Evolutionary conservation across 2,888 invertebrate species (phyloP).

Genomic region (Melipona beecheii): DNA sequence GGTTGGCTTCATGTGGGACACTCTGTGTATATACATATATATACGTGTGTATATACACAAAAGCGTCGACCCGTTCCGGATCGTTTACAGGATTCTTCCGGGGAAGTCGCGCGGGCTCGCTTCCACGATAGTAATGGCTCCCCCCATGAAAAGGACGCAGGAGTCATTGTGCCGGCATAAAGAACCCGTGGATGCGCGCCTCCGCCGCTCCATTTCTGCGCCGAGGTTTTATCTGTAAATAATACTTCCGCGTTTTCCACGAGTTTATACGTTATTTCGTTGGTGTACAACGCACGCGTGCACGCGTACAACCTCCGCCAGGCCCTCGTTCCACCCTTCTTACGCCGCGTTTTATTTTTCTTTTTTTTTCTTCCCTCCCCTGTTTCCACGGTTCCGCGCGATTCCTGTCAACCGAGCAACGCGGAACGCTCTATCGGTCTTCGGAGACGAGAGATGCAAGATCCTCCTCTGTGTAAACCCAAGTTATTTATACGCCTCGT

Average conservation of each 20-base stretch:
- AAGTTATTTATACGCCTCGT: conserved; percentile 46
- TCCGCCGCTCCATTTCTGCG: conserved; percentile 27
- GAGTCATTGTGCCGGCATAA: conserved; percentile 63
- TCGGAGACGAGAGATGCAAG: conserved; percentile 5
- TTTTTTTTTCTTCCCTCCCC: no score
- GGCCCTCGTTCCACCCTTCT: conserved; percentile 8
- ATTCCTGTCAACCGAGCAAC: not conserved
- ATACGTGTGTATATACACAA: not conserved
- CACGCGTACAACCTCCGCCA: conserved; percentile 5
- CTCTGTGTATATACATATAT: not conserved
- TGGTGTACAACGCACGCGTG: conserved; percentile 34
- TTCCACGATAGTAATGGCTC: conserved; percentile 57
- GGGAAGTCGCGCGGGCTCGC: conserved; percentile 50
- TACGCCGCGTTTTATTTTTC: not conserved
- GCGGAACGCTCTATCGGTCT: not conserved
- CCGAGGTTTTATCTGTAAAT: conserved; percentile 64
- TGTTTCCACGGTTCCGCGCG: not conserved
- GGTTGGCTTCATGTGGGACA: no score
- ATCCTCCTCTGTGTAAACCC: conserved; percentile 16
- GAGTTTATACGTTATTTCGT: conserved; percentile 61
- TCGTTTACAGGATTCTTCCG: conserved; percentile 61
- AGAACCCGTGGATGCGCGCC: conserved; percentile 58
- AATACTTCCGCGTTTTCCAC: conserved; percentile 61
- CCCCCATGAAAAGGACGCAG: conserved; percentile 57
- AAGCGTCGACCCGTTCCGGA: conserved; percentile 59